phyloP scores from a whole-genome alignment of 2,113 vertebrate species.

The Theristicus caerulescens region DNA sequence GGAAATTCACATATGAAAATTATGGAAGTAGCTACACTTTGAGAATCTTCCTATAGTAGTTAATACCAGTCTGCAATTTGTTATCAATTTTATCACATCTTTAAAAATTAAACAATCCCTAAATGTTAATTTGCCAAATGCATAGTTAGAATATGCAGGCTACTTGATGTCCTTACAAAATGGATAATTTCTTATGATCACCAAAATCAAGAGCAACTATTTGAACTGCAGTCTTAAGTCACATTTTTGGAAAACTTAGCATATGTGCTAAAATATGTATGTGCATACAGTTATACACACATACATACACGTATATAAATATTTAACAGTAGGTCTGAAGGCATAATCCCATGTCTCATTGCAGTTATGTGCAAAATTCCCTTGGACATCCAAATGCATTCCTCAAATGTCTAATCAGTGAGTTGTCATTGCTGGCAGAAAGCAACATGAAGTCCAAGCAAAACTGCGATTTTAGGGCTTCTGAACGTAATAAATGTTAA shows the following conservation, averaged over 20 bases:
- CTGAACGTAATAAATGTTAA: background rate
- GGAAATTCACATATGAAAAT: background rate
- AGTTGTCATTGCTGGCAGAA: background rate
- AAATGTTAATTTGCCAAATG: background rate
- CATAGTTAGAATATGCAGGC: background rate
- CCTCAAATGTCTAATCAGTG: background rate
- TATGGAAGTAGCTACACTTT: background rate
- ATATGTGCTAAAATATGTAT: background rate
- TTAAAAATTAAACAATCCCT: background rate
- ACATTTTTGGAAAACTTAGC: background rate
- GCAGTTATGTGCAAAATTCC: background rate
- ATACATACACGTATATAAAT: background rate
- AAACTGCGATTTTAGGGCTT: background rate
- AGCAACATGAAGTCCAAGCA: background rate
- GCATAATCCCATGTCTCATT: background rate
- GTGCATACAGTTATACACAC: background rate
- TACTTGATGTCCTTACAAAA: background rate
- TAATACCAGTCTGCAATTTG: background rate
- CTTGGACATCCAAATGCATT: background rate
- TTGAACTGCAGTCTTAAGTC: background rate
- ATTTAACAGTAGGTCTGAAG: background rate
- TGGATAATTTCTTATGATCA: background rate
- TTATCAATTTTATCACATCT: background rate
- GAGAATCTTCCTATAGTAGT: background rate
- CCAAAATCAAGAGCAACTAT: background rate